phyloP scores from a whole-genome alignment of 2,797 vertebrate genomes.

The Danio aesculapii region DNA sequence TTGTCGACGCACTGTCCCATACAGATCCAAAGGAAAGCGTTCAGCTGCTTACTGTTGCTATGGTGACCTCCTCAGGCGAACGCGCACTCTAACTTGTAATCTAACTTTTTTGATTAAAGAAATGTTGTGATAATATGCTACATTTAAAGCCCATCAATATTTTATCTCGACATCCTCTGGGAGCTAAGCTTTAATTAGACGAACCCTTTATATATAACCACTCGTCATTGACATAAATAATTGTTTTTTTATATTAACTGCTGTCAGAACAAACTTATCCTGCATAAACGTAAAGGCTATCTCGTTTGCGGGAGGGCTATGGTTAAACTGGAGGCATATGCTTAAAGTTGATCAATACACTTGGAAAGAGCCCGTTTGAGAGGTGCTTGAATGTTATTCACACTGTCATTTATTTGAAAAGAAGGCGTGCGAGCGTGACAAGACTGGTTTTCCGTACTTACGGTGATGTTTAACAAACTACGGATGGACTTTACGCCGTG shows the following conservation, averaged over 20 bases:
- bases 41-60: slow-evolving; percentile 23
- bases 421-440: slow-evolving; percentile 22
- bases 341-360: background rate
- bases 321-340: background rate
- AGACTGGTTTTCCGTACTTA: slow-evolving; percentile 23
- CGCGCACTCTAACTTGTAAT: background rate
- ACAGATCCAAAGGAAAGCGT: slow-evolving; percentile 27
- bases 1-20: slow-evolving; percentile 19
- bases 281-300: background rate
- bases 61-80: slow-evolving; percentile 37
- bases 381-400: slow-evolving; percentile 18
- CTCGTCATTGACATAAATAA: background rate
- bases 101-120: slow-evolving; percentile 9
- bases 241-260: background rate
- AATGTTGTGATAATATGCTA: background rate
- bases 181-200: background rate
- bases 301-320: background rate
- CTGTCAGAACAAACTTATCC: slow-evolving; percentile 16
- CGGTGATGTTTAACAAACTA: slow-evolving; percentile 34
- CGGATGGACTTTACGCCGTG: slow-evolving; percentile 27
- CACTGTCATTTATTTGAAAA: slow-evolving; percentile 23
- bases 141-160: background rate
- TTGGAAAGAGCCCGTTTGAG: slow-evolving; percentile 3
- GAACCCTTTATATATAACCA: no score
- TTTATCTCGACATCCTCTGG: background rate